Percentiles rank a stretch among this genome's conserved stretches.
These are phyloP conservation scores for Candoia aspera DNA, from an alignment of 2,113 vertebrate species.

Conservation along the genomic window DNA sequence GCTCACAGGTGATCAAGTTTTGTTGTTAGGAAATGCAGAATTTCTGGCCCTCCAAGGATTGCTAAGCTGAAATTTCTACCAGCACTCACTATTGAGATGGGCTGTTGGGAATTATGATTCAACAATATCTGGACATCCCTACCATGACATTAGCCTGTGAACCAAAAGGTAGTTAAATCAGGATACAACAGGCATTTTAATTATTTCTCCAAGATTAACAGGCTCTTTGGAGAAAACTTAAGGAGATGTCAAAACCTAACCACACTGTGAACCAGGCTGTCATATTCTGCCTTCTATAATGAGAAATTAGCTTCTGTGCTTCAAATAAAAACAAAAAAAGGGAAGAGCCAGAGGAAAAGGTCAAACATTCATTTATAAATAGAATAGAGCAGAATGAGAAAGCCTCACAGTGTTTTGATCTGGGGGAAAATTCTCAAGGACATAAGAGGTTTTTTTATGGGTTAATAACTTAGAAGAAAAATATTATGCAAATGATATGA, in stretches of 20 bases:
- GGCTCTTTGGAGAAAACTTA: neutral
- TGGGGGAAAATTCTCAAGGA: neutral
- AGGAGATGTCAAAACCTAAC: conserved; percentile 23
- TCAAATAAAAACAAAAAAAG: conserved; percentile 34
- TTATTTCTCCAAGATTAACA: neutral
- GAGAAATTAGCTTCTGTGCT: neutral
- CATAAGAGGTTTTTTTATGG: neutral
- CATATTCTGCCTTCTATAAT: neutral
- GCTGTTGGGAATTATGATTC: neutral
- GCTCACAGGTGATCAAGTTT: neutral
- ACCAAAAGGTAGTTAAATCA: neutral
- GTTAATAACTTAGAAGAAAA: conserved; percentile 39
- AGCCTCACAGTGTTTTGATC: conserved; percentile 55
- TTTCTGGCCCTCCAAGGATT: neutral
- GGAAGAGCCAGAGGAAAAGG: conserved; percentile 27
- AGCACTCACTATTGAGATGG: neutral
- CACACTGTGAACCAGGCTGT: conserved; percentile 21
- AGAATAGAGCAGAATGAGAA: conserved; percentile 1
- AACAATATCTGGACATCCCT: neutral
- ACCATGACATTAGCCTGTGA: neutral
- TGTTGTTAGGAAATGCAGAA: neutral
- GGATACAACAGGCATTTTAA: neutral
- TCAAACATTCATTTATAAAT: neutral
- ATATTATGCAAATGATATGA: conserved; percentile 40
- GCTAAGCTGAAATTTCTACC: neutral